Percentiles rank a stretch among this genome's conserved stretches.
phyloP scores from a whole-genome alignment of 2,797 vertebrate genomes.

The Pseudomugil gertrudae region DNA sequence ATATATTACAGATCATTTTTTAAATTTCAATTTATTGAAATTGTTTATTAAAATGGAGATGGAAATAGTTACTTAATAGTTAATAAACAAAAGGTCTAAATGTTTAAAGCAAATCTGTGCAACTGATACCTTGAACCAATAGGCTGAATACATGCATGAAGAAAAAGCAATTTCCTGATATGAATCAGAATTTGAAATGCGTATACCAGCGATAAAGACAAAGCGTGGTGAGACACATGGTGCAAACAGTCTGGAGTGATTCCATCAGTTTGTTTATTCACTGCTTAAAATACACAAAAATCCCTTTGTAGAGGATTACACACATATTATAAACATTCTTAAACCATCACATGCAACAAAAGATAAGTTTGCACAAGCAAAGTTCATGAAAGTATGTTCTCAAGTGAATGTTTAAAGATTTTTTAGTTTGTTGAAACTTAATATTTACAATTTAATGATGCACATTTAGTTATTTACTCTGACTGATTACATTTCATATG shows the following conservation, averaged over 20 bases:
- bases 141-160: background rate
- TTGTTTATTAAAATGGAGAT: no score
- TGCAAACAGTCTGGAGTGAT: background rate
- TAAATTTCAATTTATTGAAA: no score
- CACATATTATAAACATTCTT: background rate
- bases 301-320: no score
- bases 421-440: background rate
- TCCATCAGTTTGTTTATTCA: background rate
- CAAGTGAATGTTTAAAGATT: background rate
- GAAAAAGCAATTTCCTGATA: background rate
- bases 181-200: background rate
- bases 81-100: no score
- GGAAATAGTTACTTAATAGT: no score
- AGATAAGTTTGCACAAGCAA: background rate
- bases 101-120: background rate
- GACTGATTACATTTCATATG: background rate
- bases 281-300: background rate
- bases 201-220: no score
- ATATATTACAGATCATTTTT: no score
- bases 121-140: background rate
- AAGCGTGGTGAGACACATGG: background rate
- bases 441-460: background rate
- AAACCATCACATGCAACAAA: background rate
- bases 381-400: background rate
- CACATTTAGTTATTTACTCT: background rate